Base-by-base conservation (phyloP, 2,797 vertebrate genomes). In the Calcarius lapponicus region DNA sequence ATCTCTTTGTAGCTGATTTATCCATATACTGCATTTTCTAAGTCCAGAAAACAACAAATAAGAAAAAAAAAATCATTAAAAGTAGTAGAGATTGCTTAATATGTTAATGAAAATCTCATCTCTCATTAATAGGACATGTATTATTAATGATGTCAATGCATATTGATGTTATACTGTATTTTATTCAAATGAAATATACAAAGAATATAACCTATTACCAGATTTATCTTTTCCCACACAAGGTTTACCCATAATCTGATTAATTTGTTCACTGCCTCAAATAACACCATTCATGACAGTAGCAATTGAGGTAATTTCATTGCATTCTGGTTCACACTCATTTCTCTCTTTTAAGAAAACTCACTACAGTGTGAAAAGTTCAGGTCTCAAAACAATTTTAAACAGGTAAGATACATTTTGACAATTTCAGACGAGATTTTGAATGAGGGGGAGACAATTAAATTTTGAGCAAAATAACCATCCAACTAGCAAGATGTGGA, bases 281-380 rank as follows among this genome's bases (percentile, higher is more conserved):
- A 25, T 18, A 32, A 10, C 9, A 58, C 21, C 29, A 16, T 42
- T 80, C 20, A 21, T 34, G 29, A 61, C 42, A 40, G 31, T 2
- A 61, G 8, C 5, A 45, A 3, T 0, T 58, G 31, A 65, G 25
- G 7, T 88, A 0, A 7, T 65, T 89, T 48, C 29, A 17, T 67
- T 48, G 11, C 28, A 12, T 64, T 53, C 15, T 10, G 10, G 5
- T 62, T 88, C 43, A 34, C 29, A 40, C 4, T 54, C 7, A 12
- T 58, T 60, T 36, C 20, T 2, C 17, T 67, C 3, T 61, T 90
- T 50, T 47, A 90, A 64, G 45, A 78, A 54, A 70, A 62, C 19
- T 80, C 17, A 25, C 25, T 11, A 22, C 17, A 50, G 19, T 50
- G 12, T 26, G 32, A 34, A 13, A 11, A 72, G 3, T 58, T 38